Conservation (phyloP, 2,797 vertebrate species). For the Calcarius lapponicus region DNA sequence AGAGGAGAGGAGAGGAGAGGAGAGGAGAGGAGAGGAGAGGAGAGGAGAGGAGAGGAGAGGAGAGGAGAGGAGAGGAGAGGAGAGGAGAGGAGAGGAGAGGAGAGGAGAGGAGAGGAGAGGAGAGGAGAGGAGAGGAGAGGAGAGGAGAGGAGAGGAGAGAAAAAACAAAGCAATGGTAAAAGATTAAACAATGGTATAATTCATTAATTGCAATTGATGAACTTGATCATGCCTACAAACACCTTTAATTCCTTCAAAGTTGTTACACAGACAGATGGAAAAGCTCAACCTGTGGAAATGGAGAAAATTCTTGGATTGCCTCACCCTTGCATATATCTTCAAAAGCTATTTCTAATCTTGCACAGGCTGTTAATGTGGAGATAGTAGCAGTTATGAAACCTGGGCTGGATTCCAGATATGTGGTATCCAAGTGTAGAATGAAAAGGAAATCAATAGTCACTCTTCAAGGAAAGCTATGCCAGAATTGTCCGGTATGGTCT, state of each 20-base stretch:
- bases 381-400: conserved; percentile 58
- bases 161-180: neutral
- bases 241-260: conserved; percentile 56
- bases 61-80: neutral
- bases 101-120: neutral
- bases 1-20: too few species aligned
- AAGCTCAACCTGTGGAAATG: conserved; percentile 51
- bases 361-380: conserved; percentile 51
- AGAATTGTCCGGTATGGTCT: conserved; percentile 3
- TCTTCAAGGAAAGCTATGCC: conserved; percentile 33
- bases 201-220: conserved; percentile 9
- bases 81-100: too few species aligned
- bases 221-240: conserved; percentile 29
- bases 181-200: conserved; percentile 8
- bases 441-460: conserved; percentile 68
- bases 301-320: conserved; percentile 56
- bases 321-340: conserved; percentile 40
- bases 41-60: neutral
- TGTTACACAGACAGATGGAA: conserved; percentile 15
- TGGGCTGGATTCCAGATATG: conserved; percentile 63
- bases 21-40: neutral
- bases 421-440: conserved; percentile 66
- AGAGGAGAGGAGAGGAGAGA: neutral
- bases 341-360: conserved; percentile 54
- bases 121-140: neutral